phyloP scores from a whole-genome alignment of 2,888 invertebrate species.

The Oscheius myriophilus region DNA sequence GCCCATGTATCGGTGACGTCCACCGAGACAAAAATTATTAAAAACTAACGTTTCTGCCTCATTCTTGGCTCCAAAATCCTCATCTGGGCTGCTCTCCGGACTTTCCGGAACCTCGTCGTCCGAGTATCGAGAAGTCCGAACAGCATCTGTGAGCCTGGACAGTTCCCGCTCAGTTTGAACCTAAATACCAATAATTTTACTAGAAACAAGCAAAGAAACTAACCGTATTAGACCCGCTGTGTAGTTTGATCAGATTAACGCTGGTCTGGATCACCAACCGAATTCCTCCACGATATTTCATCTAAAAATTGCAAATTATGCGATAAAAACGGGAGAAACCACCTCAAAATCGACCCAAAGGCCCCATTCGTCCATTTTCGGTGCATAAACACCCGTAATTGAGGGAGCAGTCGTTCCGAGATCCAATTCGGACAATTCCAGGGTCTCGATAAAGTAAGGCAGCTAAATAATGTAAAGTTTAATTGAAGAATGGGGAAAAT shows the following conservation, averaged over 20 bases:
- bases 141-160: conserved; percentile 43
- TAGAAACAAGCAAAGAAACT: neutral
- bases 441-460: conserved; percentile 87
- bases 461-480: conserved; percentile 74
- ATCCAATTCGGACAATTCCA: conserved; percentile 76
- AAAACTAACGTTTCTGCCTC: conserved; percentile 36
- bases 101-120: conserved; percentile 64
- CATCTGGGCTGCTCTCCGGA: conserved; percentile 67
- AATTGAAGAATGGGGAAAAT: conserved; percentile 37
- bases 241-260: conserved; percentile 82
- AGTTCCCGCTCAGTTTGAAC: conserved; percentile 44
- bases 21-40: no score
- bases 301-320: conserved; percentile 34
- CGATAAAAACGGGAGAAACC: neutral
- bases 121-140: conserved; percentile 48
- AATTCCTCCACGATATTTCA: conserved; percentile 77
- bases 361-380: conserved; percentile 83
- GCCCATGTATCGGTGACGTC: no score
- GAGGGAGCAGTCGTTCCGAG: conserved; percentile 63
- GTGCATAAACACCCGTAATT: conserved; percentile 72
- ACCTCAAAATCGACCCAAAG: conserved; percentile 86
- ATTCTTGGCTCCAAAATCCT: conserved; percentile 66
- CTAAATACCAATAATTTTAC: conserved; percentile 21
- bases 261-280: conserved; percentile 87
- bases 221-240: conserved; percentile 41